These are phyloP conservation scores for Sebastes taczanowskii DNA, from an alignment of 2,797 vertebrate genomes.

Conservation along the genomic window DNA sequence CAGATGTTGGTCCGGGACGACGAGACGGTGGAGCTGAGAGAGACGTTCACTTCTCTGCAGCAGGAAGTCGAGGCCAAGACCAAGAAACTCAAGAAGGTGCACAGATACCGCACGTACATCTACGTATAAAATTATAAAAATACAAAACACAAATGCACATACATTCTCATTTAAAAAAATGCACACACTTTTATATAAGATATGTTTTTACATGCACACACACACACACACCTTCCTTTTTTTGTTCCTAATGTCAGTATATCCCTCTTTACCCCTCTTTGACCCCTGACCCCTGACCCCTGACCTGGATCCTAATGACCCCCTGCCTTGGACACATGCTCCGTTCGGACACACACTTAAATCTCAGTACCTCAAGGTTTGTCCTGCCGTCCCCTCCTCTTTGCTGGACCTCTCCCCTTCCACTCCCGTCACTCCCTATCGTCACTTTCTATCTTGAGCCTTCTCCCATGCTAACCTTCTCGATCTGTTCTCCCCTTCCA, in stretches of 20 bases:
- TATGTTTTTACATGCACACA: not conserved
- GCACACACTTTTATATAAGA: not conserved
- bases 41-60: conserved; percentile 92
- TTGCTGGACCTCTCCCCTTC: not conserved
- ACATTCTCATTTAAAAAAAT: not conserved
- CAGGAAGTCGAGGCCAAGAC: conserved; percentile 97
- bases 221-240: not conserved
- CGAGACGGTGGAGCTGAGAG: conserved; percentile 84
- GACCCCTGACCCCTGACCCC: conserved; percentile 44
- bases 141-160: not conserved
- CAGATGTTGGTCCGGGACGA: conserved; percentile 81
- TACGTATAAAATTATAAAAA: not conserved
- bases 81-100: conserved; percentile 97
- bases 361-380: conserved; percentile 80
- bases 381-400: conserved; percentile 53
- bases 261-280: conserved; percentile 64
- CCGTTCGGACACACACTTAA: conserved; percentile 56
- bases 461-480: conserved; percentile 21
- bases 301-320: conserved; percentile 61
- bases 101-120: not conserved
- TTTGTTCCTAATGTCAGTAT: conserved; percentile 57
- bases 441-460: not conserved
- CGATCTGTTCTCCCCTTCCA: not conserved
- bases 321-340: conserved; percentile 50
- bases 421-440: not conserved